A percentile compares a stretch with the other conserved stretches of the same genome.
phyloP scores from a whole-genome alignment of 2,888 invertebrate species.

The Ptychoptera contaminata region DNA sequence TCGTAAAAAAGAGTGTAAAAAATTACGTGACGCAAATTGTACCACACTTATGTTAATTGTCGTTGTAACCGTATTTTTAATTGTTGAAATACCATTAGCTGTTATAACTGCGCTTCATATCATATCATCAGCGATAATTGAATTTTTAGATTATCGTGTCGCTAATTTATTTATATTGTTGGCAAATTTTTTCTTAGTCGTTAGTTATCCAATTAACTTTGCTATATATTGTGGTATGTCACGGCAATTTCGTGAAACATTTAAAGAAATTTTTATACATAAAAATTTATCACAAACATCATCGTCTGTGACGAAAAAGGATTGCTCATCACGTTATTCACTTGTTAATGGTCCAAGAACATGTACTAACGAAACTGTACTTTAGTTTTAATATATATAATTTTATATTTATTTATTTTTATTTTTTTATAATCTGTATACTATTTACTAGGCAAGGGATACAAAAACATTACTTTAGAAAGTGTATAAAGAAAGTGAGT shows the following conservation, averaged over 20 bases:
- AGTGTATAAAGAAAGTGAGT: background rate
- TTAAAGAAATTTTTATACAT: constrained; percentile 63
- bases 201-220: constrained; percentile 86
- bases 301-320: constrained; percentile 42
- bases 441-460: no score
- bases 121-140: constrained; percentile 53
- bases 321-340: constrained; percentile 61
- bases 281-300: constrained; percentile 27
- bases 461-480: background rate
- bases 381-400: constrained; percentile 17
- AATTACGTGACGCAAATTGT: constrained; percentile 57
- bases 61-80: constrained; percentile 67
- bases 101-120: constrained; percentile 73
- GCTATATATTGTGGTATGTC: constrained; percentile 96
- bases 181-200: constrained; percentile 81
- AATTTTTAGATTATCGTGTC: constrained; percentile 59
- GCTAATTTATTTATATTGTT: constrained; percentile 64
- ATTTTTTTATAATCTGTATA: no score
- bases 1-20: constrained; percentile 62
- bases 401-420: background rate
- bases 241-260: constrained; percentile 83
- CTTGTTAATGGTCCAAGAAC: constrained; percentile 68
- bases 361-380: constrained; percentile 69
- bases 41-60: constrained; percentile 79
- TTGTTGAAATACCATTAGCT: constrained; percentile 71